Evolutionary conservation across 2,797 vertebrate species (phyloP).

Genomic region (Phrynocephalus forsythii): DNA sequence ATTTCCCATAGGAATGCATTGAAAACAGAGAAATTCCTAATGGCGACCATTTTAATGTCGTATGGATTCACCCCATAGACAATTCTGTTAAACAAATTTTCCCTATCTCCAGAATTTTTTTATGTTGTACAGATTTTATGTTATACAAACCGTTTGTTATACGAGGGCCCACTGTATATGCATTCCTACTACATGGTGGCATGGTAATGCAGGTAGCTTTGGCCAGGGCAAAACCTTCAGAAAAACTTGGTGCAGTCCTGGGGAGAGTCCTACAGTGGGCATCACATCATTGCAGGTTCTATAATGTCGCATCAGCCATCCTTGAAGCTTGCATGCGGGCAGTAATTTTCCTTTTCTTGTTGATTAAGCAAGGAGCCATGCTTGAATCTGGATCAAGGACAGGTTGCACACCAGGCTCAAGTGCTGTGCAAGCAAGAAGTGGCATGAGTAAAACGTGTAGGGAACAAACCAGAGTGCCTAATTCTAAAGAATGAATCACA

Average conservation of each 20-base stretch:
- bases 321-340: neutral
- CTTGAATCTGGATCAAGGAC: neutral
- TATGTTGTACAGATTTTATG: too few relatives aligned
- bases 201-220: too few relatives aligned
- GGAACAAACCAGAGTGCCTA: conserved; percentile 1
- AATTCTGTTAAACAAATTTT: too few relatives aligned
- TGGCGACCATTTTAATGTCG: too few relatives aligned
- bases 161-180: too few relatives aligned
- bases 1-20: too few relatives aligned
- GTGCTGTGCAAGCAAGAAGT: conserved; percentile 6
- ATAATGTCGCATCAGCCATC: neutral
- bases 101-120: too few relatives aligned
- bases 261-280: neutral
- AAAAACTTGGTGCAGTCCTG: neutral
- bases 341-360: neutral
- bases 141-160: too few relatives aligned
- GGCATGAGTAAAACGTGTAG: neutral
- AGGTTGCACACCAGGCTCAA: neutral
- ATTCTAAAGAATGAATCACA: neutral
- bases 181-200: neutral
- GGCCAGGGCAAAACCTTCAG: neutral
- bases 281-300: neutral
- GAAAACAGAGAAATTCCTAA: too few relatives aligned
- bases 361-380: conserved; percentile 23
- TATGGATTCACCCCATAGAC: too few relatives aligned